These are phyloP conservation scores for Anabas testudineus DNA, from an alignment of 2,797 vertebrate genomes.

Conservation along the genomic window DNA sequence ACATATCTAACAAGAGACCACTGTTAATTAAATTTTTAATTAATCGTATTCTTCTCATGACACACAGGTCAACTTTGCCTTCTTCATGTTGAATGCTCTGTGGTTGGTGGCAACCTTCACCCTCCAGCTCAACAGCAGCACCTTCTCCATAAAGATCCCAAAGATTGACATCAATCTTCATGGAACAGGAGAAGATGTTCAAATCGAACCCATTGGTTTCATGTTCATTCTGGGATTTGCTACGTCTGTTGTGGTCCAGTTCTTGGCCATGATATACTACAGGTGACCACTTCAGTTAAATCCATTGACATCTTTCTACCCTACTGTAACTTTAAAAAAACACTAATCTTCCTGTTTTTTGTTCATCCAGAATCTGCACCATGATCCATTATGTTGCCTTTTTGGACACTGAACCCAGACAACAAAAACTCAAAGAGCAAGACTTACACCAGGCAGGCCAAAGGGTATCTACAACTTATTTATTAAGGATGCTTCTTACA, in stretches of 20 bases:
- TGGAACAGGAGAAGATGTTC: fast-evolving
- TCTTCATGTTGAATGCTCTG: slow-evolving; percentile 74
- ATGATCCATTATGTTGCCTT: slow-evolving; percentile 77
- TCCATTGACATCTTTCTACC: fast-evolving
- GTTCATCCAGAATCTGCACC: slow-evolving; percentile 66
- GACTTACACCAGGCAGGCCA: slow-evolving; percentile 12
- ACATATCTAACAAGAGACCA: not conserved
- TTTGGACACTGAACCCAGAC: slow-evolving; percentile 62
- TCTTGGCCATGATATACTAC: slow-evolving; percentile 81
- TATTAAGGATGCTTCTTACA: not conserved
- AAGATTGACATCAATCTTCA: slow-evolving; percentile 12
- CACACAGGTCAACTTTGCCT: slow-evolving; percentile 75
- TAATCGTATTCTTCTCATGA: not conserved
- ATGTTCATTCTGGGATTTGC: slow-evolving; percentile 83
- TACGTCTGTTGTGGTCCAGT: slow-evolving; percentile 71
- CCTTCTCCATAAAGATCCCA: slow-evolving; percentile 54
- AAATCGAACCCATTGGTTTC: slow-evolving; percentile 75
- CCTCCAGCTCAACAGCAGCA: slow-evolving; percentile 51
- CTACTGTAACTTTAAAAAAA: not conserved
- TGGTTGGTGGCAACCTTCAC: slow-evolving; percentile 78
- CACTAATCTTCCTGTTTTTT: not conserved
- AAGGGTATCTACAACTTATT: slow-evolving; percentile 37
- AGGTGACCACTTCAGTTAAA: slow-evolving; percentile 60
- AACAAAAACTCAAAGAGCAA: not conserved
- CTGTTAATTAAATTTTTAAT: not conserved